Conservation (phyloP, 2,113 vertebrate genomes). For the Egretta garzetta region DNA sequence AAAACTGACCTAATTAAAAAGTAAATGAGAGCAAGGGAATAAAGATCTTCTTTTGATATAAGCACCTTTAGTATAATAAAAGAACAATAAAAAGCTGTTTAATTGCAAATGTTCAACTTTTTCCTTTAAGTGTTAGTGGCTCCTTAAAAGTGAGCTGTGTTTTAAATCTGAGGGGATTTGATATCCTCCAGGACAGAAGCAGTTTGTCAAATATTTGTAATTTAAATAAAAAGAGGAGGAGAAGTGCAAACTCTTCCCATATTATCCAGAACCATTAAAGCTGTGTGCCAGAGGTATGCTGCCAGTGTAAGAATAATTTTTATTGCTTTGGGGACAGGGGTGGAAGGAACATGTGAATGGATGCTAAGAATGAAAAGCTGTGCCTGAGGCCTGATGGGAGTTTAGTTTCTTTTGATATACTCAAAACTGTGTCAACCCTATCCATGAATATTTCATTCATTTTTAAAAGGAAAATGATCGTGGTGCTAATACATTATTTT, state of each 20-base stretch:
- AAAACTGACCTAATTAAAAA: background rate
- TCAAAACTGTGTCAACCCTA: background rate
- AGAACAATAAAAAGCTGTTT: background rate
- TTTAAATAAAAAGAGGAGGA: slow-evolving; percentile 11
- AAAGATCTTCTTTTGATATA: background rate
- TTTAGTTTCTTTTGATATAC: background rate
- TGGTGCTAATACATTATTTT: background rate
- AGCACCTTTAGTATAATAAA: background rate
- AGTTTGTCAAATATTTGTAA: slow-evolving; percentile 31
- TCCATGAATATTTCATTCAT: slow-evolving; percentile 1
- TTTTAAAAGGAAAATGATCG: background rate
- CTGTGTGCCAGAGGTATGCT: background rate
- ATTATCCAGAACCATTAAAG: background rate
- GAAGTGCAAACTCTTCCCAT: background rate
- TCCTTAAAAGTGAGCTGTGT: background rate
- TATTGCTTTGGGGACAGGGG: background rate
- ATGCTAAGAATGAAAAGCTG: background rate
- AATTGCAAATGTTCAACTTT: background rate
- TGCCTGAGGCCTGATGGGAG: background rate
- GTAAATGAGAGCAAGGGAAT: background rate
- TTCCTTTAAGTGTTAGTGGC: background rate
- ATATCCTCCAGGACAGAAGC: background rate
- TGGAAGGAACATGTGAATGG: background rate
- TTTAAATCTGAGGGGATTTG: background rate
- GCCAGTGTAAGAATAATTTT: background rate